Evolutionary conservation across 1,140 invertebrate species (phyloP), one percentile per base, ranked within the genome.

Genomic region (Coelopa frigida): DNA sequence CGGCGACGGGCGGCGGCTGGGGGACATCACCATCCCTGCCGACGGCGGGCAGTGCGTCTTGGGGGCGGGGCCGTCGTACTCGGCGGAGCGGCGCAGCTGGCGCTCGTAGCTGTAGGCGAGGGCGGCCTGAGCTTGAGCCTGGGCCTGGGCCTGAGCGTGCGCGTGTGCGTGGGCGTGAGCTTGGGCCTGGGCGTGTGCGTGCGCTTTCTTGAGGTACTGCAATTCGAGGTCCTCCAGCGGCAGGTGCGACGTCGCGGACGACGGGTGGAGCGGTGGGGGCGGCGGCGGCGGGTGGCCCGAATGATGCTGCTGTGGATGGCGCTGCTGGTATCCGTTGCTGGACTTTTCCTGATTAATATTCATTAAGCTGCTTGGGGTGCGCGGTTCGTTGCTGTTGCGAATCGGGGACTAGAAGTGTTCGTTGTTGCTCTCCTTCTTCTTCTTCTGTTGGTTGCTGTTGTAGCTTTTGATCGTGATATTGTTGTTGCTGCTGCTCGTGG

Each of bases 1-100:
- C 49, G 79, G 78, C 56, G 79, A 80, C 57, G 76, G 75, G 67
- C 77, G 76, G 58, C 78, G 73, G 66, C 77, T 80, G 49, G 79
- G 78, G 72, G 79, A 80, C 78, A 81, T 80, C 71, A 77, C 78
- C 77, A 68, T 70, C 35, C 54, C 50, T 32, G 15, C 36, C 36
- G 36, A 44, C 8, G 46, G 31, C 6, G 31, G 39, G 32, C 12
- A 12, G 23, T 46, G 4, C 36, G 23, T 11, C 23, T 33, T 44
- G 40, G 12, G 23, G 31, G 8, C 26, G 40, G n/a, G 18, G 39
- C 33, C 31, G 39, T 21, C 38, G 36, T 24, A 39, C 29, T 22
- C 20, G 43, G 32, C 18, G 26, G 20, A 33, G 14, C 35, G 32
- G 35, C 50, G 52, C 26, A 46, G 50, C 35, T 50, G 57, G 50